A percentile compares a stretch with the other conserved stretches of the same genome.
phyloP scores from a whole-genome alignment of 2,113 vertebrate species.

The Corythaeola cristata region DNA sequence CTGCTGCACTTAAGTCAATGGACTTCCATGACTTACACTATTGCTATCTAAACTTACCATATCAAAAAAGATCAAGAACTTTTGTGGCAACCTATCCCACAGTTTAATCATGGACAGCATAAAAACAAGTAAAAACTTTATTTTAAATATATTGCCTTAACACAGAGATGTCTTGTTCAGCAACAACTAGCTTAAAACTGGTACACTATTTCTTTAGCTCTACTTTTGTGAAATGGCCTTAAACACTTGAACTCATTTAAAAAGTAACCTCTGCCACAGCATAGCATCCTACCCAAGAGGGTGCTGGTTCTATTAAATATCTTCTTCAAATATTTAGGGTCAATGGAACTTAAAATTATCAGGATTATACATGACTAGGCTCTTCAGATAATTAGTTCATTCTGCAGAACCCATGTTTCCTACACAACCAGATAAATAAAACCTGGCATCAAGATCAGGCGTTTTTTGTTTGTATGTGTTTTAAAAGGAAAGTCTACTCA shows the following conservation, averaged over 20 bases:
- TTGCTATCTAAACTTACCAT: background rate
- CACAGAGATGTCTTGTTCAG: background rate
- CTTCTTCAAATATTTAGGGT: background rate
- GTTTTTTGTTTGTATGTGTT: background rate
- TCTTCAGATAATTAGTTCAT: background rate
- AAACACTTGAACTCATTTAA: background rate
- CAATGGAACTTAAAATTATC: background rate
- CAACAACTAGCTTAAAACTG: background rate
- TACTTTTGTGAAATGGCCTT: background rate
- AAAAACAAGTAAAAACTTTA: background rate
- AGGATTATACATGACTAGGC: background rate
- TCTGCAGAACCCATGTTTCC: background rate
- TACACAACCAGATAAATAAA: background rate
- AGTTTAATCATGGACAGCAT: background rate
- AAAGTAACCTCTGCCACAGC: background rate
- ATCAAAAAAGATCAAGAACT: background rate
- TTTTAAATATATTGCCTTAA: background rate
- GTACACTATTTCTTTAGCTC: background rate
- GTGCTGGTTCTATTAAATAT: background rate
- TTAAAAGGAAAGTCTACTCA: background rate
- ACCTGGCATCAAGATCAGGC: background rate
- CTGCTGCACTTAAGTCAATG: background rate
- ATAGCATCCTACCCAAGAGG: background rate
- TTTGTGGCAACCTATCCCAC: background rate
- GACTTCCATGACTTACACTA: background rate